Evolutionary conservation across 2,797 vertebrate genomes (phyloP).

Genomic region (Sciurus carolinensis): DNA sequence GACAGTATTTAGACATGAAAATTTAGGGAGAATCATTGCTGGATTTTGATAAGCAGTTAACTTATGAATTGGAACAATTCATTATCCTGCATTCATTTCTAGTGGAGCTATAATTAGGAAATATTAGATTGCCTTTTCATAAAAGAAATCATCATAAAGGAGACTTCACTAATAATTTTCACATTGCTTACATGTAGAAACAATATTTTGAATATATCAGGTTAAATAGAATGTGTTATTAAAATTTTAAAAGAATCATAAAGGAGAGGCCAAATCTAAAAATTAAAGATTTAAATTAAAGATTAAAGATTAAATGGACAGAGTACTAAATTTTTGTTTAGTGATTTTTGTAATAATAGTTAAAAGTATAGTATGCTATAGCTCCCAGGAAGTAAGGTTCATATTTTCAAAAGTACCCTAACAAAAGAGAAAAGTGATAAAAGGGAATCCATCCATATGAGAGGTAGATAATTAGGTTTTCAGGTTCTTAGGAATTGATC

Average conservation of each 20-base stretch:
- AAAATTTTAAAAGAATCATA: background rate
- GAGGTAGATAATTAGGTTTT: background rate
- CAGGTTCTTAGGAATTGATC: background rate
- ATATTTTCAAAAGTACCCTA: constrained; percentile 51
- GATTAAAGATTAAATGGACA: constrained; percentile 43
- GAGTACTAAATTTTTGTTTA: constrained; percentile 4
- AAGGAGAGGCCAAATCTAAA: constrained; percentile 11
- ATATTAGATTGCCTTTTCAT: constrained; percentile 40
- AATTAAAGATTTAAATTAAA: background rate
- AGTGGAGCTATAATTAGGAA: background rate
- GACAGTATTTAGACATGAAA: constrained; percentile 35
- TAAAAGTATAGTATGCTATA: constrained; percentile 17
- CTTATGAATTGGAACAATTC: background rate
- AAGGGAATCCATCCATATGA: constrained; percentile 3
- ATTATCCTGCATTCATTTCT: constrained; percentile 1
- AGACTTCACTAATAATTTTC: background rate
- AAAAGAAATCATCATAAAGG: background rate
- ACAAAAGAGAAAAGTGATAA: constrained; percentile 15
- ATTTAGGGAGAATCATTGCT: constrained; percentile 53
- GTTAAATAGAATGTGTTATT: too few species aligned
- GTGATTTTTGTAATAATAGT: constrained; percentile 6
- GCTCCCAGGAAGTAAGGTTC: constrained; percentile 54
- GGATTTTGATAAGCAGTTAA: constrained; percentile 27
- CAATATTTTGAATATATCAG: too few species aligned
- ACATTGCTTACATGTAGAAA: too few species aligned